Percentiles rank a stretch among this genome's conserved stretches.
These are phyloP conservation scores for Macroramphosus scolopax DNA, from an alignment of 2,797 vertebrate species.

Conservation along the genomic window DNA sequence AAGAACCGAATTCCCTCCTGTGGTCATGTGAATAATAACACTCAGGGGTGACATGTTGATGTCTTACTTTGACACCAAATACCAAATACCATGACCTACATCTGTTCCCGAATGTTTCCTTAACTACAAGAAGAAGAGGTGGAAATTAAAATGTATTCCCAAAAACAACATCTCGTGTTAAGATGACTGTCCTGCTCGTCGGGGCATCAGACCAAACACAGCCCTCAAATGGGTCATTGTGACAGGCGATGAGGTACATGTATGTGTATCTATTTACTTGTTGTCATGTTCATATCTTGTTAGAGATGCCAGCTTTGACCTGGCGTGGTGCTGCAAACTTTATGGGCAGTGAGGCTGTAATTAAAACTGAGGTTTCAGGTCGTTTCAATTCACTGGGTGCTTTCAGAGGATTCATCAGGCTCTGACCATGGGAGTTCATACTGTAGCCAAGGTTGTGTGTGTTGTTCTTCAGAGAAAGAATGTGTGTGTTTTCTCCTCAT, in stretches of 20 bases:
- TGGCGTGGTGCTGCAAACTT: slow-evolving; percentile 29
- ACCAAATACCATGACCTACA: no score
- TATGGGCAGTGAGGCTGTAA: slow-evolving; percentile 53
- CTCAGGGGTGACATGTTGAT: no score
- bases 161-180: no score
- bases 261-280: no score
- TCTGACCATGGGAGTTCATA: slow-evolving; percentile 65
- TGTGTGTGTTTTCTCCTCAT: slow-evolving; percentile 62
- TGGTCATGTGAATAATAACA: not conserved
- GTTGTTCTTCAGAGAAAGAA: slow-evolving; percentile 68
- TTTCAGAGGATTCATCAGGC: slow-evolving; percentile 71
- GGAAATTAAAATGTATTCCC: no score
- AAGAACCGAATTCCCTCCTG: slow-evolving; percentile 1
- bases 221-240: no score
- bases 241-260: no score
- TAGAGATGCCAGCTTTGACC: slow-evolving; percentile 13
- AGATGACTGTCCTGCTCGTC: no score
- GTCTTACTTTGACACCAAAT: no score
- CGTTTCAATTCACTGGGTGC: slow-evolving; percentile 71
- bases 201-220: no score
- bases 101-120: no score
- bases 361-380: slow-evolving; percentile 69
- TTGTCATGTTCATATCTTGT: slow-evolving; percentile 36
- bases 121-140: no score
- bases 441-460: slow-evolving; percentile 67